Base-by-base conservation (phyloP, 2,888 invertebrate genomes). In the Slavum lentiscoides region DNA sequence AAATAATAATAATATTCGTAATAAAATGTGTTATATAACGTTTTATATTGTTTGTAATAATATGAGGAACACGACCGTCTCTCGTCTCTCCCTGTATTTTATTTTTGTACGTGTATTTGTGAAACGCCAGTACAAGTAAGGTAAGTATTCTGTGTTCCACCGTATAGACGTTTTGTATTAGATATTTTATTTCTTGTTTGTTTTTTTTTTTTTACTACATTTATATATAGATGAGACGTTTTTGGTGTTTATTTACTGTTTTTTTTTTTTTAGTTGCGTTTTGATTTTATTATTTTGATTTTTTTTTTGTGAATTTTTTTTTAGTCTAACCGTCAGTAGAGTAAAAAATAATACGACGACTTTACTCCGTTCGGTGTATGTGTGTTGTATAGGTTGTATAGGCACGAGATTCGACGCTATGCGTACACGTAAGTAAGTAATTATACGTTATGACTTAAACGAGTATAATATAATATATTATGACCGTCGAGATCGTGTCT, bases 201-300 rank as follows among this genome's bases (percentile, higher is more conserved):
- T 7, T 66, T n/a, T 21, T 67, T n/a, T 17, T 23, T 53, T 61
- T 58, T 43, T 69, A 23, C 30, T 30, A 30, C 69, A 43, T 77
- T 70, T 69, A 37, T 53, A 30, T 70, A 49, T 49, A 70, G 69
- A 77, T 21, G 61, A 69, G 62, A 69, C 17, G 77, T 69, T 77
- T 77, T 77, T 62, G 77, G 59, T 43, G 61, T 73, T 73, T 73
- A 30, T 43, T n/a, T n/a, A n/a, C n/a, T n/a, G n/a, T 73, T 62
- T 30, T 68, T 11, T 19, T 66, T 43, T 21, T 15, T 61, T 61
- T 61, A 61, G 23, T 13, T 23, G 23, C 23, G 59, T 73, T 73
- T 73, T 69, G 30, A 37, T 58, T 17, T 58, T 15, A 62, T 64
- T 30, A 55, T 55, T 37, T 37, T 58, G n/a, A n/a, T n/a, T n/a